Evolutionary conservation across 2,113 vertebrate genomes (phyloP).

Genomic region (Ammodytes dubius): DNA sequence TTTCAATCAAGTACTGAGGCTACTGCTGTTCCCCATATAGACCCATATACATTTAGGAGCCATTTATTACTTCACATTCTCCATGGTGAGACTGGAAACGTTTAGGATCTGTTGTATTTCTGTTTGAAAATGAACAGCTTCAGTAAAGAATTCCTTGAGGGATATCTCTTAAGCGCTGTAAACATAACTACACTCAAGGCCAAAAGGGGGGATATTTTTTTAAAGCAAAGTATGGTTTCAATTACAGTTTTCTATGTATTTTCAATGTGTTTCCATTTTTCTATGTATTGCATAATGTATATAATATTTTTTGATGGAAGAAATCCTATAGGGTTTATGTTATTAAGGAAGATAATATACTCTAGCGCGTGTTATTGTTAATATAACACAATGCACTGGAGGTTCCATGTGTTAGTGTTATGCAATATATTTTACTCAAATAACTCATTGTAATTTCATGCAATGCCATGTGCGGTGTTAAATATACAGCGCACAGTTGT

Average conservation of each 20-base stretch:
- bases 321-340: not conserved
- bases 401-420: not conserved
- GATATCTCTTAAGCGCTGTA: not conserved
- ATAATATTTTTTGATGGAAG: not conserved
- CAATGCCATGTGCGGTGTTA: not conserved
- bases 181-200: not conserved
- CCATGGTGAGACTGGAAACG: slow-evolving; percentile 16
- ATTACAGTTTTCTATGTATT: not conserved
- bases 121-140: slow-evolving; percentile 15
- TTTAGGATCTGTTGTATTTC: slow-evolving; percentile 13
- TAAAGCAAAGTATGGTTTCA: not conserved
- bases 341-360: not conserved
- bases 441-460: not conserved
- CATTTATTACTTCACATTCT: not conserved
- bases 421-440: not conserved
- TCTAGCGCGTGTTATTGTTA: not conserved
- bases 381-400: not conserved
- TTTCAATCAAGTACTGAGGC: no score
- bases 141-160: slow-evolving; percentile 8
- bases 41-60: slow-evolving; percentile 12
- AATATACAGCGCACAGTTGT: slow-evolving; percentile 6
- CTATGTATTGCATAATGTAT: not conserved
- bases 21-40: slow-evolving; percentile 15
- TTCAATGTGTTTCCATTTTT: not conserved
- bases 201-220: no score